These are phyloP conservation scores for Cyprinodon diabolis DNA, from an alignment of 2,797 vertebrate species.

Conservation along the genomic window DNA sequence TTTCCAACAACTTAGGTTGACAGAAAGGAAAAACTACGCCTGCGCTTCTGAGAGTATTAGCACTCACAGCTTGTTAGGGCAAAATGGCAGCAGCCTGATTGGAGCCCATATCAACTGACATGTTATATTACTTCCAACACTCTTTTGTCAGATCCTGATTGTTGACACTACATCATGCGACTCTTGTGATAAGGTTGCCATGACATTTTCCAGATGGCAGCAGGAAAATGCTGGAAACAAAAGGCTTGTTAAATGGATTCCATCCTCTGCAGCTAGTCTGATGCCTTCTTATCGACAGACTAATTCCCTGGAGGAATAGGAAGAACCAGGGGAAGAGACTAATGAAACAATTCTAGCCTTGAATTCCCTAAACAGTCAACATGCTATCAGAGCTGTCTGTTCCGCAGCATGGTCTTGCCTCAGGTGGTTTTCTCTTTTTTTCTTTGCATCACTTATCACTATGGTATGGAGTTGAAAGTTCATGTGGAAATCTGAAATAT, in stretches of 20 bases:
- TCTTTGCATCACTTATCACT: slow-evolving; percentile 33
- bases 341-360: slow-evolving; percentile 62
- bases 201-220: slow-evolving; percentile 74
- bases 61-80: slow-evolving; percentile 26
- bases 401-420: slow-evolving; percentile 7
- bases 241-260: slow-evolving; percentile 71
- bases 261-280: slow-evolving; percentile 56
- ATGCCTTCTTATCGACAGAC: slow-evolving; percentile 73
- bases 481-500: slow-evolving; percentile 48
- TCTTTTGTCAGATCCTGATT: slow-evolving; percentile 45
- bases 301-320: slow-evolving; percentile 75
- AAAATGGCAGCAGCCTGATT: slow-evolving; percentile 51
- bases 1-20: not conserved
- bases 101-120: slow-evolving; percentile 50
- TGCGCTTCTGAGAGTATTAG: slow-evolving; percentile 15
- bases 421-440: slow-evolving; percentile 27
- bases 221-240: slow-evolving; percentile 72
- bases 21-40: not conserved
- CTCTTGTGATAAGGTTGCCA: slow-evolving; percentile 70
- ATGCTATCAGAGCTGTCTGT: slow-evolving; percentile 28
- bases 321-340: slow-evolving; percentile 68
- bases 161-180: slow-evolving; percentile 43
- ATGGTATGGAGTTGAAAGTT: slow-evolving; percentile 54
- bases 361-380: slow-evolving; percentile 39
- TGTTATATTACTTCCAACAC: slow-evolving; percentile 56